Conservation (phyloP, 2,113 vertebrate genomes). For the Haemorhous mexicanus region DNA sequence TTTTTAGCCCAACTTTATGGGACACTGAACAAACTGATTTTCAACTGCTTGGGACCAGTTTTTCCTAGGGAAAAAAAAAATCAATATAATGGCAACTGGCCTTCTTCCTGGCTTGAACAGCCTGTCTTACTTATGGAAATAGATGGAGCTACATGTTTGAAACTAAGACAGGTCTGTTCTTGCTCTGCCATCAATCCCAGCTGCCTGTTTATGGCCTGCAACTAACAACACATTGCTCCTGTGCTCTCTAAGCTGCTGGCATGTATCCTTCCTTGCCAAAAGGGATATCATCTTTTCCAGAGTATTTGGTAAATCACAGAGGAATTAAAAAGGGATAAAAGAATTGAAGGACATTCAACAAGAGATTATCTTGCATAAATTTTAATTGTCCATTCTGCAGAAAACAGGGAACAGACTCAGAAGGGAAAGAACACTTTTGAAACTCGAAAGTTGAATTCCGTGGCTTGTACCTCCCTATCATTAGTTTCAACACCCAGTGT, state of each 20-base stretch:
- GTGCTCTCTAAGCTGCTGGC: neutral
- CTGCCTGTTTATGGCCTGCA: neutral
- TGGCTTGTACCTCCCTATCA: neutral
- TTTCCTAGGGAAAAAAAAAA: neutral
- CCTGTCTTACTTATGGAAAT: neutral
- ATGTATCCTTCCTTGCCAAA: neutral
- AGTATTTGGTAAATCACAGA: neutral
- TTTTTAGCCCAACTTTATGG: neutral
- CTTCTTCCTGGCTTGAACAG: conserved; percentile 3
- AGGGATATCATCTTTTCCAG: neutral
- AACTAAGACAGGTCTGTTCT: neutral
- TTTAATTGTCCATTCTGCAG: neutral
- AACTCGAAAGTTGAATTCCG: neutral
- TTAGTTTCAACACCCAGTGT: neutral
- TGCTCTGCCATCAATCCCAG: neutral
- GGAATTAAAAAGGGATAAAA: neutral
- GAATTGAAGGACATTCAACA: neutral
- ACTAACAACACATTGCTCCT: neutral
- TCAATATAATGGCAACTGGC: neutral
- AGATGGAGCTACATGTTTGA: neutral
- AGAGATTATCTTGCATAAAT: neutral
- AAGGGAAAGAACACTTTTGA: neutral
- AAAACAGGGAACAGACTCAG: neutral
- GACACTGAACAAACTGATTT: neutral
- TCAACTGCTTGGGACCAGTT: neutral